Base-by-base conservation (phyloP, 1,140 invertebrate genomes). In the Triops longicaudatus region DNA sequence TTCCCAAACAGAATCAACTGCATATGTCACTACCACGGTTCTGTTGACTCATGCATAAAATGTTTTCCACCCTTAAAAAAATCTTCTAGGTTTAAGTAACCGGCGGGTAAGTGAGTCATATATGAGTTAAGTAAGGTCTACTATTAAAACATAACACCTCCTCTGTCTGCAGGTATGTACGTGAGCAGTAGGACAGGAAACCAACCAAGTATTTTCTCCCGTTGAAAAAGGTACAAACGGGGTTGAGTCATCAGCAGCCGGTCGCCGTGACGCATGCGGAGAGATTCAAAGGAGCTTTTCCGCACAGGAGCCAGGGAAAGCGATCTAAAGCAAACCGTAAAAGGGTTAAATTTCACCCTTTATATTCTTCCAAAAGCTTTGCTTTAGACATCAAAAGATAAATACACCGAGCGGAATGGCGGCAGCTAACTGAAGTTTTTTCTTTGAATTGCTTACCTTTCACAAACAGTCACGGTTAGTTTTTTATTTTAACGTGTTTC, bases 311-410 rank as follows among this genome's bases (percentile, higher is more conserved):
- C 50, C 17, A 14, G 50, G 10, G 50, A 63, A 63, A n/a, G 50
- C 17, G 50, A 63, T 63, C 50, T 63, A 63, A 63, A 63, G n/a
- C 50, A 63, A 63, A 63, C n/a, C 3, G 14, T n/a, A 3, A 50
- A 63, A 63, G 50, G 14, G 50, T 63, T 63, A 22, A 63, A 63
- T 63, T 63, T 63, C 50, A 63, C 50, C 50, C 44, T 22, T 63
- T 63, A 17, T 22, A 6, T 63, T 63, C 50, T 63, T 63, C 50
- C 50, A 63, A 63, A n/a, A 63, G 50, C 50, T 63, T 9, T 63
- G 50, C 50, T 63, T 9, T 63, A 5, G 50, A 63, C 50, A 22
- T 63, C 9, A 22, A 63, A 63, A 63, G 50, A 63, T 14, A 63
- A 63, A 63, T 63, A 63, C n/a, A 4, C 31, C 7, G 31, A 37